phyloP scores from a whole-genome alignment of 2,797 vertebrate species.

The Emydoidea blandingii region DNA sequence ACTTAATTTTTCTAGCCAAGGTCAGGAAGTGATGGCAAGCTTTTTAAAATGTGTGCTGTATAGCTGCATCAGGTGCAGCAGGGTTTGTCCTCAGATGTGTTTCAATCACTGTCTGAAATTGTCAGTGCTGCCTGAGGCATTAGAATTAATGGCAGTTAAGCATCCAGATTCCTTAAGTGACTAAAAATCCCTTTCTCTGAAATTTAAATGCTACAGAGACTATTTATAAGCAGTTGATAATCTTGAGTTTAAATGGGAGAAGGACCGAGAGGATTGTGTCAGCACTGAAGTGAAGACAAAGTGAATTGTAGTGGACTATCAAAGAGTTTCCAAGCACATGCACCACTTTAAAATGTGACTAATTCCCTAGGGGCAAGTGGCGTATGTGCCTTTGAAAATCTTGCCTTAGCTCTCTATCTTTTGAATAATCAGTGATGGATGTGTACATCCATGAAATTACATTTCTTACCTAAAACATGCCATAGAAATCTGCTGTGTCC shows the following conservation, averaged over 20 bases:
- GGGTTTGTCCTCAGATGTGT: not conserved
- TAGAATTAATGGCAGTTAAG: not conserved
- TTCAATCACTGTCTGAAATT: not conserved
- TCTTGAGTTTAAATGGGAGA: conserved; percentile 23
- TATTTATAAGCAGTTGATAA: not conserved
- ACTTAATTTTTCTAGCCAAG: not conserved
- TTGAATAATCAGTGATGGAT: not conserved
- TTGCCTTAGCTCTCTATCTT: not conserved
- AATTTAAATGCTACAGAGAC: not conserved
- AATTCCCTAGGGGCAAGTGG: not conserved
- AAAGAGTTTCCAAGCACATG: not conserved
- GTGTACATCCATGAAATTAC: not conserved
- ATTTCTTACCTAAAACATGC: not conserved
- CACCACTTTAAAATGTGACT: not conserved
- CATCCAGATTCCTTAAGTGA: not conserved
- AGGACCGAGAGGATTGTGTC: not conserved
- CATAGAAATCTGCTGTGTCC: not conserved
- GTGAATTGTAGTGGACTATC: not conserved
- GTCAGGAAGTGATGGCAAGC: not conserved
- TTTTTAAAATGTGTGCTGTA: not conserved
- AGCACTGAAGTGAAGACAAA: not conserved
- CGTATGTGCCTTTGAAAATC: not conserved
- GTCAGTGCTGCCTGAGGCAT: not conserved
- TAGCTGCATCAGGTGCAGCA: not conserved
- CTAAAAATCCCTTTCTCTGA: not conserved